A percentile compares a stretch with the other conserved stretches of the same genome.
phyloP scores from a whole-genome alignment of 2,797 vertebrate species.

The Monodelphis domestica region DNA sequence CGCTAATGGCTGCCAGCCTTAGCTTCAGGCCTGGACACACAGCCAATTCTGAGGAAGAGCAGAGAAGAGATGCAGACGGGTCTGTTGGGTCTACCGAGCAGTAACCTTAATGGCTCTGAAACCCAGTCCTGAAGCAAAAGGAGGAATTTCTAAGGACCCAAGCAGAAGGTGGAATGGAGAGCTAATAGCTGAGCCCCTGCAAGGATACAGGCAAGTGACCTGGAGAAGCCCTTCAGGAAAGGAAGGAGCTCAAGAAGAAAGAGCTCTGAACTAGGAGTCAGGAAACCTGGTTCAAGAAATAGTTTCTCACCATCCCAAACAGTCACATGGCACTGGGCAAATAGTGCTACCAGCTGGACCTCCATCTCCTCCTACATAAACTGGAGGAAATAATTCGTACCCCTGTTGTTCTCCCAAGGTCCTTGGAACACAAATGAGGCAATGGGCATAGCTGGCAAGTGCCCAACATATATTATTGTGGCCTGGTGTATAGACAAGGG shows the following conservation, averaged over 20 bases:
- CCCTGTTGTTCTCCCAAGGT: neutral
- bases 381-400: neutral
- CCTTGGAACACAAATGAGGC: neutral
- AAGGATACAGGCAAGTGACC: neutral
- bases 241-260: neutral
- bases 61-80: neutral
- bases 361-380: neutral
- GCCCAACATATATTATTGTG: neutral
- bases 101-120: neutral
- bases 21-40: neutral
- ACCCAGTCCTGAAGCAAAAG: neutral
- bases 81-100: neutral
- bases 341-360: accelerated
- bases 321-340: neutral
- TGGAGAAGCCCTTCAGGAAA: neutral
- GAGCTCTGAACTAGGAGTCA: neutral
- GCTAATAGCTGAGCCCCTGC: neutral
- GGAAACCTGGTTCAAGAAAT: neutral
- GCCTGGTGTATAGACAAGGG: neutral
- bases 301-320: neutral
- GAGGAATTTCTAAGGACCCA: neutral
- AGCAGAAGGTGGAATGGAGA: neutral
- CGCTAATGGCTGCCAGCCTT: neutral
- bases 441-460: accelerated
- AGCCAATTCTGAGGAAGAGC: neutral